A percentile compares a stretch with the other conserved stretches of the same genome.
phyloP scores from a whole-genome alignment of 2,113 vertebrate species.

The Petromus typicus region DNA sequence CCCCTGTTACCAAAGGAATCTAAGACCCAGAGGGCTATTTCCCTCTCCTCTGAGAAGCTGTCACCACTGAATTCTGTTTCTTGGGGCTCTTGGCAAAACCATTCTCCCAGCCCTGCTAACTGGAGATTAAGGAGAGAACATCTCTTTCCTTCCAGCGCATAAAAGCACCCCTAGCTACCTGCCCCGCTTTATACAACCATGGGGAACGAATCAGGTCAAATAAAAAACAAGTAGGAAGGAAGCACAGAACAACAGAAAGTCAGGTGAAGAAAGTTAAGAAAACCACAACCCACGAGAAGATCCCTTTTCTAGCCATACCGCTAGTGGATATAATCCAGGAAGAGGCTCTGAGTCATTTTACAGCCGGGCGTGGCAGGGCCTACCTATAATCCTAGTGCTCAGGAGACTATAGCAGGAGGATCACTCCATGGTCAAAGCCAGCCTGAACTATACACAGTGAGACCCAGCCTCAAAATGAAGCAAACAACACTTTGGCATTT shows the following conservation, averaged over 20 bases:
- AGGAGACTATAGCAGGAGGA: background rate
- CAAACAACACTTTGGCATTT: conserved; percentile 4
- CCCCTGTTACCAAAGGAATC: background rate
- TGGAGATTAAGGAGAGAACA: background rate
- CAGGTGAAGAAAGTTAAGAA: background rate
- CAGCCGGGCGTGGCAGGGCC: background rate
- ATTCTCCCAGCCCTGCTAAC: background rate
- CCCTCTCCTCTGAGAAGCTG: background rate
- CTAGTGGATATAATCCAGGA: background rate
- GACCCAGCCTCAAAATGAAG: background rate
- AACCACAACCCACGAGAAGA: background rate
- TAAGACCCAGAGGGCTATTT: background rate
- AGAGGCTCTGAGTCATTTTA: conserved; percentile 5
- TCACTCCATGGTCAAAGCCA: background rate
- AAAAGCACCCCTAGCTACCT: background rate
- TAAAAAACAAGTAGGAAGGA: background rate
- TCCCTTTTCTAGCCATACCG: background rate
- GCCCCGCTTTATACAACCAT: background rate
- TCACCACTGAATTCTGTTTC: background rate
- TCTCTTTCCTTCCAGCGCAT: background rate
- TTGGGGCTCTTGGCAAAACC: background rate
- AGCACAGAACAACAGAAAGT: background rate
- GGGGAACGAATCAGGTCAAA: conserved; percentile 15
- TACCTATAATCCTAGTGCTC: background rate
- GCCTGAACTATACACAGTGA: background rate